Conservation (phyloP, 2,113 vertebrate genomes). For the Perca flavescens region DNA sequence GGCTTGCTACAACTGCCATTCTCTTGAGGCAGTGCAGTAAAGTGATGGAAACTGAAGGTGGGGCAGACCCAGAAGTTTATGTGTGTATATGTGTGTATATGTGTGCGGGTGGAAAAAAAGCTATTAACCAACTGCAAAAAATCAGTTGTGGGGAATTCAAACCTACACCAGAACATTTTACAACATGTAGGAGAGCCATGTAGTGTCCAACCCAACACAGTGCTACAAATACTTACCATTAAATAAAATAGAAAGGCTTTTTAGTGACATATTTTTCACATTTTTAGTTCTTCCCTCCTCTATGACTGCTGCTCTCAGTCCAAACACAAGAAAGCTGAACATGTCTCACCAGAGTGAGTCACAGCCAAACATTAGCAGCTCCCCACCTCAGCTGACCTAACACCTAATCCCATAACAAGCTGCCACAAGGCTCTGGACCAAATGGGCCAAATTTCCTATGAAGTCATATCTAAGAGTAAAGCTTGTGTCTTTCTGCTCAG, state of each 20-base stretch:
- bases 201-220: background rate
- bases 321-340: slow-evolving; percentile 13
- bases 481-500: background rate
- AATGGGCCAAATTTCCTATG: background rate
- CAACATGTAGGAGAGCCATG: background rate
- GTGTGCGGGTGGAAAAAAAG: background rate
- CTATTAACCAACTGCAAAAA: background rate
- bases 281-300: background rate
- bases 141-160: background rate
- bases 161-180: background rate
- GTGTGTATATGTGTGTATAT: background rate
- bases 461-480: background rate
- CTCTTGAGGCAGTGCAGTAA: background rate
- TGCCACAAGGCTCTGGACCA: background rate
- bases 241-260: background rate
- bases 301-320: slow-evolving; percentile 8
- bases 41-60: background rate
- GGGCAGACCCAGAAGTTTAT: background rate
- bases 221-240: background rate
- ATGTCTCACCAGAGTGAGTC: slow-evolving; percentile 18
- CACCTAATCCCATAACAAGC: slow-evolving; percentile 38
- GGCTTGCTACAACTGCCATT: background rate
- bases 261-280: background rate
- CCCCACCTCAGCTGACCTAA: slow-evolving; percentile 7
- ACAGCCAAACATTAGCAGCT: slow-evolving; percentile 25